phyloP scores from a whole-genome alignment of 2,797 vertebrate genomes.

The Borostomias antarcticus region DNA sequence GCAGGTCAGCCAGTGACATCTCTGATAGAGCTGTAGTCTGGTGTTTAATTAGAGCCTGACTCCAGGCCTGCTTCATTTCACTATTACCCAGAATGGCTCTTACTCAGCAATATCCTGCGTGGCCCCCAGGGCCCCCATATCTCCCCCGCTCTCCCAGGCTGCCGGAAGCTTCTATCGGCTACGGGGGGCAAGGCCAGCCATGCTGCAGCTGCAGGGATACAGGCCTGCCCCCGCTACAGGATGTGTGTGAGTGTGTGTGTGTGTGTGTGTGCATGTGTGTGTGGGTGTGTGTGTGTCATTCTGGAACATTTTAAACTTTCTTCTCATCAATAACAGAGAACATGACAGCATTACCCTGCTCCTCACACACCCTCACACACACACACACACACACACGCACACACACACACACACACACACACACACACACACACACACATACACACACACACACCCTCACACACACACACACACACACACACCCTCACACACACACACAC shows the following conservation, averaged over 20 bases:
- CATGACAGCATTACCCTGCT: too few species aligned
- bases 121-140: constrained; percentile 71
- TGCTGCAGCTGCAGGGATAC: constrained; percentile 51
- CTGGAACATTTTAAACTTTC: constrained; percentile 63
- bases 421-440: too few species aligned
- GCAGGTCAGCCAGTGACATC: constrained; percentile 55
- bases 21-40: constrained; percentile 62
- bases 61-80: constrained; percentile 72
- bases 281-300: neutral
- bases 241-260: constrained; percentile 2
- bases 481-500: too few species aligned
- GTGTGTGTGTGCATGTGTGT: constrained; percentile 4
- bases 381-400: too few species aligned
- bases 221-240: constrained; percentile 36
- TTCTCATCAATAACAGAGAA: constrained; percentile 79
- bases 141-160: constrained; percentile 64
- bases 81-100: constrained; percentile 77
- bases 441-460: too few species aligned
- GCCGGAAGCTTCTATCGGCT: constrained; percentile 75
- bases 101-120: constrained; percentile 81
- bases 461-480: too few species aligned
- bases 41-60: constrained; percentile 77
- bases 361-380: too few species aligned
- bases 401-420: too few species aligned
- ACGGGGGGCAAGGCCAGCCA: constrained; percentile 59